Base-by-base conservation (phyloP, 2,797 vertebrate genomes). In the Knipowitschia caucasica region DNA sequence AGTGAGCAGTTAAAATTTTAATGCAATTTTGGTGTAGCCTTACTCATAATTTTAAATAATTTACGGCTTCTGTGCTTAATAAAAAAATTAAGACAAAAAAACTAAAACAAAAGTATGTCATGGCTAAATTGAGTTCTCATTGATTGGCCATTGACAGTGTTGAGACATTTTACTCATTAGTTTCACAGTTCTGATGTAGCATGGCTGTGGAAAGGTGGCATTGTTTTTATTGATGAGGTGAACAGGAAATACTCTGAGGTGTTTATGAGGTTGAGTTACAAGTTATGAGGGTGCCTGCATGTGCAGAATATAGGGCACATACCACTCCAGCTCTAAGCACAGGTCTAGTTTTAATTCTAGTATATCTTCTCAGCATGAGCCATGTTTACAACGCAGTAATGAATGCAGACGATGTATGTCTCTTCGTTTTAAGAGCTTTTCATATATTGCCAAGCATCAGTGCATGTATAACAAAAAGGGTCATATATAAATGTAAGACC, bases 171-270 rank as follows among this genome's bases (percentile, higher is more conserved):
- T 12, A 12, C 15, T 11, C 27, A 30, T 20, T 47, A 12, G 15
- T 31, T 4, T 20, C 49, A 0, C 56, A 23, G 45, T 55, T 18
- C 47, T 17, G 33, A 56, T 30, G 62, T 44, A 52, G 64, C 24
- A 44, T 15, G 24, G 42, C 24, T 69, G 49, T 51, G 52, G 56
- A 47, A 80, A 53, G 29, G 29, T 27, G 44, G 23, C 40, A n/a
- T 70, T 45, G 12, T 70, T 81, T 86, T 87, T 82, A 85, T 75
- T 87, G 86, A 86, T 86, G 67, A 64, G 66, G 33, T 84, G 84
- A 84, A 80, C 83, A 89, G 88, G 89, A 91, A 89, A 83, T 83
- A 69, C 73, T 78, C 78, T 10, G 75, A 86, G 86, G 88, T 89
- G 89, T 90, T 91, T 89, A 90, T 78, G 81, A 84, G 86, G 70